Base-by-base conservation (phyloP, 37 sponge, comb jelly and placozoan genomes). In the Diacarnus erythraeanus region DNA sequence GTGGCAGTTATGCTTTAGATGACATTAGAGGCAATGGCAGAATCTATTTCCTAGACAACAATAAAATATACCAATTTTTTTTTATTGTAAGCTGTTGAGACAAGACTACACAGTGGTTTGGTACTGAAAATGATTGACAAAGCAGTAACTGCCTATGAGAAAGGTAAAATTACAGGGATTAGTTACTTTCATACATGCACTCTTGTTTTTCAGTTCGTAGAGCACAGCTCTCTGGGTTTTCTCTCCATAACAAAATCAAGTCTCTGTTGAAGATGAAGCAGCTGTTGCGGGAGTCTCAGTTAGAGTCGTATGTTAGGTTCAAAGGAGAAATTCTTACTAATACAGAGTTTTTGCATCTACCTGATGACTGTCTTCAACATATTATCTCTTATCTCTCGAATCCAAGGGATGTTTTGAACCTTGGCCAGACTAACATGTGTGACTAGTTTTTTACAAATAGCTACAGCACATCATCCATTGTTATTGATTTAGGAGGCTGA, bases 391-490 rank as follows among this genome's bases (percentile, higher is more conserved):
- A 72, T 34, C 75, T 86, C 30, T 29, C 74, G 8, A 41, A 74
- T 18, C 86, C 86, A 56, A 43, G 23, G 36, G 86, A 86, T 65
- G 68, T 86, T 2, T 58, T 86, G 30, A 77, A 79, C 67, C 59
- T 86, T 17, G 86, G 80, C 23, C 40, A 23, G 23, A 59, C 79
- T 0, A 66, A 64, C 33, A 12, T 40, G 86, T 86, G 74, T 22
- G 75, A 12, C 41, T 38, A 42, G 35, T 40, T 71, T 3, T 71
- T 10, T 42, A 42, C 1, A 12, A 17, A n/a, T 2, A 68, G 38
- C 5, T 15, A 23, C 20, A 42, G 6, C 3, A 74, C 57, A 33
- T 54, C n/a, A n/a, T n/a, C n/a, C n/a, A n/a, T n/a, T n/a, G n/a
- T 69, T 47, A 12, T 54, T 23, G 21, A 8, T 71, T 30, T 57